These are phyloP conservation scores for Anastatus disparis DNA, from an alignment of 1,140 invertebrate species.

Conservation along the genomic window DNA sequence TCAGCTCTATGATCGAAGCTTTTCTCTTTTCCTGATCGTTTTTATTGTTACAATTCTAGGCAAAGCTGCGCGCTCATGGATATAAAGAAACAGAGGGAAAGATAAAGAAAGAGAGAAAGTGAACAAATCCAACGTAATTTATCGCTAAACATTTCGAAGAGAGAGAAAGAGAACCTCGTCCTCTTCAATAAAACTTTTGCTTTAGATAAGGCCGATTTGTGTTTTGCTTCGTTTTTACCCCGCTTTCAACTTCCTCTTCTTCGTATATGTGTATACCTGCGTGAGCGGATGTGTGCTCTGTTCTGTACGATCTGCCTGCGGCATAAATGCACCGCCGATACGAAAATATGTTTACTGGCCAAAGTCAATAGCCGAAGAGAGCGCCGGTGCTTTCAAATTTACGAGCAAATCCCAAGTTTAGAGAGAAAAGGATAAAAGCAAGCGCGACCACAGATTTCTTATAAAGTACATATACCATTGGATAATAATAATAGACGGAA, in stretches of 20 bases:
- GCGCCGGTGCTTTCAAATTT: constrained; percentile 24
- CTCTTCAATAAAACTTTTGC: constrained; percentile 37
- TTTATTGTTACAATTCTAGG: constrained; percentile 23
- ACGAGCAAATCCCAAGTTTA: constrained; percentile 12
- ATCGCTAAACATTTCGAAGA: constrained; percentile 33
- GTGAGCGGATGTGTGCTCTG: no score
- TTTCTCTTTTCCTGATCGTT: background rate
- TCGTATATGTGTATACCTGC: background rate
- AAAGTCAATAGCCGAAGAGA: constrained; percentile 25
- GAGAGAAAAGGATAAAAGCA: background rate
- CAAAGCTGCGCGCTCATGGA: no score
- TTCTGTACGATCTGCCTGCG: background rate
- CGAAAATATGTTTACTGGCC: constrained; percentile 34
- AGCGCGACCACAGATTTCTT: background rate
- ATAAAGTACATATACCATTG: background rate
- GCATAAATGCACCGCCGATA: constrained; percentile 29
- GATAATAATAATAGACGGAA: background rate
- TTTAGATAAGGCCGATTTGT: constrained; percentile 25
- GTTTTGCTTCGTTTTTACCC: background rate
- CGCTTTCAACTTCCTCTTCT: no score
- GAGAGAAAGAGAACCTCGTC: no score
- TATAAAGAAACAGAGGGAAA: no score
- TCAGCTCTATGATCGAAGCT: background rate
- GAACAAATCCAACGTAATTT: constrained; percentile 24
- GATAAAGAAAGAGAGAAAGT: background rate